Percentiles rank a stretch among this genome's conserved stretches.
Evolutionary conservation across 1,140 invertebrate species (phyloP).

Genomic region (Diuraphis noxia): DNA sequence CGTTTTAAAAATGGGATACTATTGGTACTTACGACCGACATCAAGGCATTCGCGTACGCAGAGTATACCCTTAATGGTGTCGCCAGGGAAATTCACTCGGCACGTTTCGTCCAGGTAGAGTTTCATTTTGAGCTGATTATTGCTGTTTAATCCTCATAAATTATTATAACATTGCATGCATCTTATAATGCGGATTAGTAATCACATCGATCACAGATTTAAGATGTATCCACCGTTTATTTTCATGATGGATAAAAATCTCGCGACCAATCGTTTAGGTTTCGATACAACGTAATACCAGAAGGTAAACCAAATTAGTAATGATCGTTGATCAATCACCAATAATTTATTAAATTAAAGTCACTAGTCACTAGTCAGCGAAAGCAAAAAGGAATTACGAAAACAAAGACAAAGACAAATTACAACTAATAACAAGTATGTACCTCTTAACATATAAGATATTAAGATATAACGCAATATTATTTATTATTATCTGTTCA

Average conservation of each 20-base stretch:
- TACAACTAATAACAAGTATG: too few relatives aligned
- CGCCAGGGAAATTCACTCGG: slow-evolving; percentile 2
- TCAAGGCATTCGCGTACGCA: neutral
- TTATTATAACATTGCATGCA: neutral
- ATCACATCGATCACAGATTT: neutral
- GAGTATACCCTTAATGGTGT: neutral
- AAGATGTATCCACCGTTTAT: neutral
- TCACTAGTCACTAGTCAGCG: too few relatives aligned
- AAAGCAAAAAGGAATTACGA: too few relatives aligned
- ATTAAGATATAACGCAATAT: too few relatives aligned
- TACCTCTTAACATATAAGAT: too few relatives aligned
- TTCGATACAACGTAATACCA: neutral
- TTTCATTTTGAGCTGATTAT: neutral
- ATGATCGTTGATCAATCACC: too few relatives aligned
- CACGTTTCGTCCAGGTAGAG: neutral
- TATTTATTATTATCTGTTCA: too few relatives aligned
- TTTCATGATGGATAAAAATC: neutral
- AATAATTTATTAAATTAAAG: too few relatives aligned
- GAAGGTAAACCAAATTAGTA: too few relatives aligned
- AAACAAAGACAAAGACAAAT: too few relatives aligned
- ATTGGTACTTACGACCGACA: neutral
- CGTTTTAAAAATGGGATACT: too few relatives aligned
- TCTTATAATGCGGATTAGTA: neutral
- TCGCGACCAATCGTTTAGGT: neutral
- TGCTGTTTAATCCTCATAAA: neutral